These are phyloP conservation scores for Neomonachus schauinslandi DNA, from an alignment of 2,113 vertebrate genomes.

Conservation along the genomic window DNA sequence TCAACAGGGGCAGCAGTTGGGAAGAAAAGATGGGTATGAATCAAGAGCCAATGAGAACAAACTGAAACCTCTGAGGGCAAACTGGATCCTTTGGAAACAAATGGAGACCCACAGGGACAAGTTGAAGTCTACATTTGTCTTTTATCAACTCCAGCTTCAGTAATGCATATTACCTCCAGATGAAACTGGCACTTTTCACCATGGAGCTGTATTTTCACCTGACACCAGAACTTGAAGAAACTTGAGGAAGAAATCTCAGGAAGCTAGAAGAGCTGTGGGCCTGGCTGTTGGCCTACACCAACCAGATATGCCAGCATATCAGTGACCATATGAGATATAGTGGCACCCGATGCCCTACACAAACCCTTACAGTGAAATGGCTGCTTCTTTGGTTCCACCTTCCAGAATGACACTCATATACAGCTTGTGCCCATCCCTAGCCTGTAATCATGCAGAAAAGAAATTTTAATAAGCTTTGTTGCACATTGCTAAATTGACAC, in stretches of 20 bases:
- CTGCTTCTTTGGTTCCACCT: background rate
- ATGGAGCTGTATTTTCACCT: background rate
- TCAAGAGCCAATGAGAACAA: background rate
- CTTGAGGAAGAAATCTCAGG: background rate
- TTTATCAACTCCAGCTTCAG: background rate
- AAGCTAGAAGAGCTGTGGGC: background rate
- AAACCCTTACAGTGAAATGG: background rate
- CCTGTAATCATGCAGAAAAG: background rate
- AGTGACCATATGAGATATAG: background rate
- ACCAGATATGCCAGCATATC: background rate
- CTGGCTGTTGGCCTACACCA: background rate
- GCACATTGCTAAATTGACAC: background rate
- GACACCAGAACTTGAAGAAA: background rate
- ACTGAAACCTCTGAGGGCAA: background rate
- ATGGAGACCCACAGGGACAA: background rate
- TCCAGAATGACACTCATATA: background rate
- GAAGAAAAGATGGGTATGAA: background rate
- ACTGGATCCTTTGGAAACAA: background rate
- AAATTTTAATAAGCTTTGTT: background rate
- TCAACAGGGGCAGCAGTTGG: background rate
- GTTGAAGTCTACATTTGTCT: background rate
- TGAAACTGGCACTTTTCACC: background rate
- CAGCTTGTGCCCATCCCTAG: too few species aligned
- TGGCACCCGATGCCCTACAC: too few species aligned
- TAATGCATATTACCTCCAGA: background rate